Evolutionary conservation across 2,797 vertebrate species (phyloP), one percentile per base, ranked within the genome.

Genomic region (Acrossocheilus wenchowensis): DNA sequence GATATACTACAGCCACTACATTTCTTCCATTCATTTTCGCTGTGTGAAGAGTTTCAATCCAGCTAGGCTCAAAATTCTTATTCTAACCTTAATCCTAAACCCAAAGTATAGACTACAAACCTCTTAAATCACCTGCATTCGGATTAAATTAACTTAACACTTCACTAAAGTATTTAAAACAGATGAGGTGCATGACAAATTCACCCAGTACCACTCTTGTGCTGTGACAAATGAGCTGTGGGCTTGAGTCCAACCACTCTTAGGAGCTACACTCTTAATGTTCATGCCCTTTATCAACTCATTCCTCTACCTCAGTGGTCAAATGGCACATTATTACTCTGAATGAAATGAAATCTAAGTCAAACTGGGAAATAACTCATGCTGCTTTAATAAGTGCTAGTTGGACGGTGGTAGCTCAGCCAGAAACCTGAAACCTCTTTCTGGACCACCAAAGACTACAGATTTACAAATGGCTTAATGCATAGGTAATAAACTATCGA

Each of bases 301-400:
- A 64, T 80, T 79, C 17, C 66, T 71, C 36, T 36, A 23, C 68
- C 68, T 64, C 66, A 10, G 48, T 54, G 48, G 48, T 79, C 34
- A 79, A 60, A 36, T 52, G 34, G 17, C 34, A 72, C 50, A 72
- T 80, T 48, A 80, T 60, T 72, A 57, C n/a, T 60, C 52, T 57
- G 77, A n/a, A 80, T 34, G 39, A 71, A 87, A 48, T 83, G 23
- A 85, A 87, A 80, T 48, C 50, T 6, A 75, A 87, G 62, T 79
- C 73, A 82, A 73, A 45, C 54, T 39, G 60, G 72, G 30, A 79
- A 88, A 78, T 48, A 66, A 78, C 73, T 86, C 21, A 12, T 5
- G 52, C 52, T 80, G 74, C 57, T 74, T 87, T 75, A 80, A 62
- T 68, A 82, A 82, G 50, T 57, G 48, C n/a, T 82, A 82, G 81